These are phyloP conservation scores for Leucosticte australis DNA, from an alignment of 2,113 vertebrate genomes.

Conservation along the genomic window DNA sequence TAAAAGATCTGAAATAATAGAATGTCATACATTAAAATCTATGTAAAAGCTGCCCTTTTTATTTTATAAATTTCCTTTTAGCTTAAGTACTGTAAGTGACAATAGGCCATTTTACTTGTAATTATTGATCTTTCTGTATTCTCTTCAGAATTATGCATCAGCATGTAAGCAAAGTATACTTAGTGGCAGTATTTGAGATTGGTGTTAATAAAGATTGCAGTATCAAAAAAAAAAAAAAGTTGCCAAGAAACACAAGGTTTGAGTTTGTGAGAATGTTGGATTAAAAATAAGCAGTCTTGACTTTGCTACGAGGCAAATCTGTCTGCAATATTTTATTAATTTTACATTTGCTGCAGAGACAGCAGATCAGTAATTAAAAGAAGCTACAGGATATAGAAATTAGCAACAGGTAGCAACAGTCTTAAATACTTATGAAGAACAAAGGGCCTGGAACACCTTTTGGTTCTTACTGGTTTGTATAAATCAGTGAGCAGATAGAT, in stretches of 20 bases:
- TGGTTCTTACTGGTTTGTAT: neutral
- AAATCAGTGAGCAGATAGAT: neutral
- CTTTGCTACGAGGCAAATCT: neutral
- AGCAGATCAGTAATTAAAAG: neutral
- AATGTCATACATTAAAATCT: neutral
- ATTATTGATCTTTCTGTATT: neutral
- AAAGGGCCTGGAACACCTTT: neutral
- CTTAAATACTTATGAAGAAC: neutral
- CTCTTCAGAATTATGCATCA: neutral
- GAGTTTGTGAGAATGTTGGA: neutral
- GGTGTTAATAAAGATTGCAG: neutral
- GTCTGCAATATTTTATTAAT: neutral
- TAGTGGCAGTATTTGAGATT: neutral
- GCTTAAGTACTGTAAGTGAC: neutral
- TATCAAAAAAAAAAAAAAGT: neutral
- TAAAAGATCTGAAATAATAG: neutral
- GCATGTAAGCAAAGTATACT: neutral
- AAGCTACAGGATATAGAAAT: neutral
- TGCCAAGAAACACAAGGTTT: neutral
- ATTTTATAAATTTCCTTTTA: neutral
- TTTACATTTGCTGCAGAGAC: neutral
- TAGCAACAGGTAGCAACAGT: neutral
- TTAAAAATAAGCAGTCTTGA: neutral
- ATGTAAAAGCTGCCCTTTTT: neutral
- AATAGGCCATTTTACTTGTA: neutral